Conservation (phyloP, 2,113 vertebrate genomes). For the Melozone crissalis region DNA sequence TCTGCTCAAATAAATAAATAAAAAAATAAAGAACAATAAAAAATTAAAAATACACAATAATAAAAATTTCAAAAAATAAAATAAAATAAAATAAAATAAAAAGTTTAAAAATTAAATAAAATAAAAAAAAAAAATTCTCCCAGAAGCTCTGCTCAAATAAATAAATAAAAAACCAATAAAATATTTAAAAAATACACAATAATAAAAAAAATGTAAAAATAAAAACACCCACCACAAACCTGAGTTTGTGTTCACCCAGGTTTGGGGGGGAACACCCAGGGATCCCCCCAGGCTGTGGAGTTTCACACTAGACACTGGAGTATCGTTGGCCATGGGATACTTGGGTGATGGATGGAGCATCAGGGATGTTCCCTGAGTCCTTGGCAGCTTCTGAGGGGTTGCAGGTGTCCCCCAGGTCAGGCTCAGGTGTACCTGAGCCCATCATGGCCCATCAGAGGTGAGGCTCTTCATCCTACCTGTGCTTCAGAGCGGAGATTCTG, state of each 20-base stretch:
- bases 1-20: not conserved
- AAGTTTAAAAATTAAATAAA: too few relatives aligned
- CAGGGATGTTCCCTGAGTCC: not conserved
- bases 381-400: not conserved
- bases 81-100: too few relatives aligned
- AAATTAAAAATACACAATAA: too few relatives aligned
- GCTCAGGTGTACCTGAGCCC: not conserved
- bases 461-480: not conserved
- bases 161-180: too few relatives aligned
- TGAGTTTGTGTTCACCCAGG: not conserved
- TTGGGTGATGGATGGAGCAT: not conserved
- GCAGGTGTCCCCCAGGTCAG: not conserved
- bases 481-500: not conserved
- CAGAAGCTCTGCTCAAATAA: too few relatives aligned
- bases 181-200: too few relatives aligned
- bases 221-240: not conserved
- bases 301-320: not conserved
- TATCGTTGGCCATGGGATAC: accelerated
- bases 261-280: accelerated
- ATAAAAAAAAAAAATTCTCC: too few relatives aligned
- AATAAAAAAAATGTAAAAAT: too few relatives aligned
- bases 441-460: accelerated
- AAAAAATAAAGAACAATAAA: too few relatives aligned
- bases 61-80: too few relatives aligned
- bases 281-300: not conserved